Percentiles rank a stretch among this genome's conserved stretches.
These are phyloP conservation scores for Drosophila ercepeae DNA, from an alignment of 1,140 invertebrate species.

Conservation along the genomic window DNA sequence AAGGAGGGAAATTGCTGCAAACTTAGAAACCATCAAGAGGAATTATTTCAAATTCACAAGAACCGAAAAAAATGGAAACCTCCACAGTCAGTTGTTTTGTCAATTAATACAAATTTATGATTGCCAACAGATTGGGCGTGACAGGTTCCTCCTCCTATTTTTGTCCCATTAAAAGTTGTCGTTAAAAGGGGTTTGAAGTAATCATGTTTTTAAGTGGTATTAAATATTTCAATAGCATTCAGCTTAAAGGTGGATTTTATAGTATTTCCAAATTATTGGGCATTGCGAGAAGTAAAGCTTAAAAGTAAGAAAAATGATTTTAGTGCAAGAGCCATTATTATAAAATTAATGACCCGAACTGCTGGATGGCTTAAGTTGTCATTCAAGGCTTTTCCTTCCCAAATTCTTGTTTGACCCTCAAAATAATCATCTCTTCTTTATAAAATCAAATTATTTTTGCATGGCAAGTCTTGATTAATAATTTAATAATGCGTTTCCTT, in stretches of 20 bases:
- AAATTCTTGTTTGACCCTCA: background rate
- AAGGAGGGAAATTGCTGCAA: slow-evolving; percentile 1
- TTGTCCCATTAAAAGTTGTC: slow-evolving; percentile 36
- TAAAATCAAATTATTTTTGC: slow-evolving; percentile 5
- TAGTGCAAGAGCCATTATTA: slow-evolving; percentile 14
- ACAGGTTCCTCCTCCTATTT: slow-evolving; percentile 28
- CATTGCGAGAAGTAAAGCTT: slow-evolving; percentile 12
- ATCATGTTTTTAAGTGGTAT: slow-evolving; percentile 26
- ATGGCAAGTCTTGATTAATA: slow-evolving; percentile 21
- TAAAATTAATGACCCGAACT: slow-evolving; percentile 61
- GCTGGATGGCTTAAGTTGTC: slow-evolving; percentile 39
- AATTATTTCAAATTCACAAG: slow-evolving; percentile 30
- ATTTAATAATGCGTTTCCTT: slow-evolving; percentile 67
- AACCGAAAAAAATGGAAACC: slow-evolving; percentile 38
- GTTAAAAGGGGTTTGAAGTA: slow-evolving; percentile 22
- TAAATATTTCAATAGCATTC: slow-evolving; percentile 20
- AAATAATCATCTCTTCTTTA: background rate
- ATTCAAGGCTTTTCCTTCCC: background rate
- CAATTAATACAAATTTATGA: slow-evolving; percentile 76
- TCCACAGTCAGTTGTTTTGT: slow-evolving; percentile 63
- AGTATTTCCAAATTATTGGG: slow-evolving; percentile 4
- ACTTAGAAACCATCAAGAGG: slow-evolving; percentile 47
- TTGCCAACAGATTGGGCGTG: slow-evolving; percentile 38
- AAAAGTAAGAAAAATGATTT: slow-evolving; percentile 48
- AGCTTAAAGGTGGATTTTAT: slow-evolving; percentile 4